Evolutionary conservation across 2,797 vertebrate genomes (phyloP), one percentile per base, ranked within the genome.

Genomic region (Eutrigla gurnardus): DNA sequence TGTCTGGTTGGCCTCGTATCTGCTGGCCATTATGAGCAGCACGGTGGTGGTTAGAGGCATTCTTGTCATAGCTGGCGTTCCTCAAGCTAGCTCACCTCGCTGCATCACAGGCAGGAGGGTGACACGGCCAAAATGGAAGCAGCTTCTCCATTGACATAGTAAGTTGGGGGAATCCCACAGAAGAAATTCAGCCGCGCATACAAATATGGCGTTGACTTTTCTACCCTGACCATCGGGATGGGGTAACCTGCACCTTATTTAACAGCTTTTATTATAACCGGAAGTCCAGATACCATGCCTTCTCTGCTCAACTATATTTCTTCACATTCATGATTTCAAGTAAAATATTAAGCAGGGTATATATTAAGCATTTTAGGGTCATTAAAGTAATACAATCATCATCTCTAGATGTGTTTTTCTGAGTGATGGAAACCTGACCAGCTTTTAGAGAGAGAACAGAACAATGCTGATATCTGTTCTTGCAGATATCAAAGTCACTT

Each of bases 21-120:
- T 84, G 86, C 86, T 72, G 87, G 83, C 76, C 83, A 70, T 87
- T 90, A 84, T 43, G 71, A 78, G 79, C 61, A 65, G 82, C 78
- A 78, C 66, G 86, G 84, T 54, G 62, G 86, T 65, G 81, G 46
- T 92, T 86, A 70, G 55, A 75, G 35, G 53, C 7, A 36, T 75
- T 90, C 70, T 81, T 87, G 78, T 46, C 75, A 88, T 78, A 73
- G 61, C 79, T 86, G n/a, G 18, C 81, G 50, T 65, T 87, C 85
- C 77, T 79, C 11, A 2, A 82, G 74, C 75, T 4, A 1, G 52
- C 73, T 5, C 2, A 53, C 55, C 70, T 90, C 78, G 47, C 72
- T 49, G 75, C 88, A 73, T 85, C 83, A 71, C 75, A 84, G 78
- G 69, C 70, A 62, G 47, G 9, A 75, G 62, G 78, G 65, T 80